phyloP scores from a whole-genome alignment of 1,140 invertebrate species.

The Diabrotica undecimpunctata region DNA sequence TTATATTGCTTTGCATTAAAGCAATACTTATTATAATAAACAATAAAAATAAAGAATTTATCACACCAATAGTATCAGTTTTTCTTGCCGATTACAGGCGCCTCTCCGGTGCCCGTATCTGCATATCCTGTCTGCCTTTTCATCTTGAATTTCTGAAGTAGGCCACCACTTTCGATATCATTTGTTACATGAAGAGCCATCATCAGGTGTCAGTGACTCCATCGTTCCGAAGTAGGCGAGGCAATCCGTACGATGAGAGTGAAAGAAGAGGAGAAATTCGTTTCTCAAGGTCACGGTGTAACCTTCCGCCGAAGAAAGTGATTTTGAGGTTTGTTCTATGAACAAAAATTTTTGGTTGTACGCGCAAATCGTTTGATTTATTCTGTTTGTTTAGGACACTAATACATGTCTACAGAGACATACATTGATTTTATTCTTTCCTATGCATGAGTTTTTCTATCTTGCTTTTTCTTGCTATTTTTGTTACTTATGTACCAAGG shows the following conservation, averaged over 20 bases:
- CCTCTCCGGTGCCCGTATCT: not conserved
- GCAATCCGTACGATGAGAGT: conserved; percentile 10
- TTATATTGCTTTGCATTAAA: too few relatives aligned
- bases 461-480: too few relatives aligned
- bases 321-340: conserved; percentile 5
- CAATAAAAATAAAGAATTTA: too few relatives aligned
- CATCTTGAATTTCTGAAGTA: not conserved
- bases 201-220: conserved; percentile 17
- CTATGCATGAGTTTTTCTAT: too few relatives aligned
- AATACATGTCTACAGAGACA: too few relatives aligned
- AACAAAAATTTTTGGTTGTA: not conserved
- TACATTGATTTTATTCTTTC: too few relatives aligned
- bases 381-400: too few relatives aligned
- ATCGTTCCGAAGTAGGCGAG: not conserved
- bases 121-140: not conserved
- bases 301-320: conserved; percentile 17
- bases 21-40: too few relatives aligned
- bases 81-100: too few relatives aligned
- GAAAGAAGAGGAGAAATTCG: conserved; percentile 19
- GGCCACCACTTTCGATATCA: conserved; percentile 15
- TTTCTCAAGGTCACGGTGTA: conserved; percentile 12
- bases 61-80: too few relatives aligned
- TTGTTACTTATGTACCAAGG: too few relatives aligned
- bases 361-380: too few relatives aligned
- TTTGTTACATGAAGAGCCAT: conserved; percentile 15